These are phyloP conservation scores for Scaptomyza polygonia DNA, from an alignment of 2,888 invertebrate genomes.

Conservation along the genomic window DNA sequence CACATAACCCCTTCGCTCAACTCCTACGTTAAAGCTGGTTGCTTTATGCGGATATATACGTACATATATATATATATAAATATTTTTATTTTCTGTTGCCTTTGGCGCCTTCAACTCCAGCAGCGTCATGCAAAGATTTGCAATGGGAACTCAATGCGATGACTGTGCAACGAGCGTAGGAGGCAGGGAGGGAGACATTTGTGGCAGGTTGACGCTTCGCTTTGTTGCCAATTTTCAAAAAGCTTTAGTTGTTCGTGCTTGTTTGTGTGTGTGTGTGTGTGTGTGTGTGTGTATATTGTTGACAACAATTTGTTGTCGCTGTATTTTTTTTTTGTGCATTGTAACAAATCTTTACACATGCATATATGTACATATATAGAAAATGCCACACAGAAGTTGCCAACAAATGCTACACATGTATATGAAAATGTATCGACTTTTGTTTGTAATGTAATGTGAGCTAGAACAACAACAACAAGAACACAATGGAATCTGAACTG, in stretches of 20 bases:
- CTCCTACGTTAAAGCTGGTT: slow-evolving; percentile 26
- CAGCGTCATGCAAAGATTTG: slow-evolving; percentile 46
- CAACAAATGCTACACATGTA: not conserved
- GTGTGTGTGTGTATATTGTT: slow-evolving; percentile 27
- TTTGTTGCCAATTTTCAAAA: slow-evolving; percentile 64
- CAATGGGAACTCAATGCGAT: slow-evolving; percentile 32
- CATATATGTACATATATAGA: slow-evolving; percentile 15
- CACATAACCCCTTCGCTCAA: slow-evolving; percentile 3
- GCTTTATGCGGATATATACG: slow-evolving; percentile 21
- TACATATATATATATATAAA: not conserved
- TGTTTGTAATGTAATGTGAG: slow-evolving; percentile 33
- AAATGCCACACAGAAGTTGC: slow-evolving; percentile 47
- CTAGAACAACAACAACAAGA: slow-evolving; percentile 10
- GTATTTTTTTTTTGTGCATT: slow-evolving; percentile 15
- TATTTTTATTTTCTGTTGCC: slow-evolving; percentile 37
- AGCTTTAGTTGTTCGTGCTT: slow-evolving; percentile 33
- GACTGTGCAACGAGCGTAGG: slow-evolving; percentile 7
- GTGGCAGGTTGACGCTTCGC: slow-evolving; percentile 36
- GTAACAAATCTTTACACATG: slow-evolving; percentile 47
- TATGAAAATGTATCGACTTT: slow-evolving; percentile 12
- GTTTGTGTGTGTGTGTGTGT: not conserved
- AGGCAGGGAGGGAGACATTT: not conserved
- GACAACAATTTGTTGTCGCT: slow-evolving; percentile 38
- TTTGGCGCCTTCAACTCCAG: slow-evolving; percentile 55
- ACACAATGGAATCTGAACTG: slow-evolving; percentile 6